Percentiles rank a stretch among this genome's conserved stretches.
phyloP scores from a whole-genome alignment of 2,888 invertebrate genomes.

The Mystacides longicornis region DNA sequence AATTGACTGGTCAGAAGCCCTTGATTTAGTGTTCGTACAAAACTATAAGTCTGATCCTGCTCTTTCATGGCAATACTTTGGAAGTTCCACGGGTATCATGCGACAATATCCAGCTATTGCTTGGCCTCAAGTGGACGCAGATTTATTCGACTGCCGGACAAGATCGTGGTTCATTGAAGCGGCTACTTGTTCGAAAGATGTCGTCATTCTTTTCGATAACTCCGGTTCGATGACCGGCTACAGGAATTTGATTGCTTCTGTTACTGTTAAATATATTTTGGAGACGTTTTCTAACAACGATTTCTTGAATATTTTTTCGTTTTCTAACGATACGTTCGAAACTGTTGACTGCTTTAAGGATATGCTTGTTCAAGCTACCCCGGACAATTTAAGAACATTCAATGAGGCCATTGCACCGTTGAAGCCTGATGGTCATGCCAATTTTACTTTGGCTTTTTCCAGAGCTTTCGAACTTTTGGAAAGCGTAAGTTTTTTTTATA shows the following conservation, averaged over 20 bases:
- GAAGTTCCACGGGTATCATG: slow-evolving; percentile 87
- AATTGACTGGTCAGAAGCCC: slow-evolving; percentile 84
- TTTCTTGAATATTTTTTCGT: slow-evolving; percentile 87
- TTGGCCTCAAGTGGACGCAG: slow-evolving; percentile 53
- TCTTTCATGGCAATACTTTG: slow-evolving; percentile 95
- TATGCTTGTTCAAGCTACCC: slow-evolving; percentile 80
- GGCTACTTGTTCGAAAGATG: slow-evolving; percentile 95
- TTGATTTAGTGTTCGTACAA: slow-evolving; percentile 75
- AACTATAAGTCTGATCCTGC: slow-evolving; percentile 88
- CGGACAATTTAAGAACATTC: slow-evolving; percentile 73
- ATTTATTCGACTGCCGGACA: slow-evolving; percentile 88
- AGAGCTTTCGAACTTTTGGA: slow-evolving; percentile 77
- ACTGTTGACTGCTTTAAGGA: slow-evolving; percentile 81
- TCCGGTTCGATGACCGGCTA: slow-evolving; percentile 96
- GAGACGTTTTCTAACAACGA: slow-evolving; percentile 97
- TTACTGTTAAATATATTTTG: slow-evolving; percentile 81
- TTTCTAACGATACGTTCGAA: slow-evolving; percentile 63
- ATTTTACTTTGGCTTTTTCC: slow-evolving; percentile 73
- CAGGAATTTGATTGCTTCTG: slow-evolving; percentile 66
- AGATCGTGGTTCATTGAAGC: slow-evolving; percentile 97
- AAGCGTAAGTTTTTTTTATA: slow-evolving; percentile 47
- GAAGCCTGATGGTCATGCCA: slow-evolving; percentile 71
- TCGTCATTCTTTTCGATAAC: slow-evolving; percentile 88
- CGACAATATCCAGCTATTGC: slow-evolving; percentile 83
- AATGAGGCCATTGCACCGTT: slow-evolving; percentile 60